A percentile compares a stretch with the other conserved stretches of the same genome.
Conservation (phyloP, 2,113 vertebrate genomes). For the Pseudorectes ferrugineus region DNA sequence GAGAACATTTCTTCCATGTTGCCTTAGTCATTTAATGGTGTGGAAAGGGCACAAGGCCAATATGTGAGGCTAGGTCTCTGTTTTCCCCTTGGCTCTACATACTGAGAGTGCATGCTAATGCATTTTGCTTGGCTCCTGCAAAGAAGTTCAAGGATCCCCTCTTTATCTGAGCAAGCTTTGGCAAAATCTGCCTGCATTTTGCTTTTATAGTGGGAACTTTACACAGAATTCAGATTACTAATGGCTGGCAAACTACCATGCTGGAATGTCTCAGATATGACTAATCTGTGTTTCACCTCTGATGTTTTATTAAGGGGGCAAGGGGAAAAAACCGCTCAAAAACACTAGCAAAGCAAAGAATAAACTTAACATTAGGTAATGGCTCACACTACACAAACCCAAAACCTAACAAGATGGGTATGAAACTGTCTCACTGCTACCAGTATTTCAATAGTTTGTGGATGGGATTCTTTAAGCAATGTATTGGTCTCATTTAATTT, state of each 20-base stretch:
- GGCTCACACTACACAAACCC: background rate
- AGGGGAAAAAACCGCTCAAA: accelerated
- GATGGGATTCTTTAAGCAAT: background rate
- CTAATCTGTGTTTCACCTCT: background rate
- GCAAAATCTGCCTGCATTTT: background rate
- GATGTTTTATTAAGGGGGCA: background rate
- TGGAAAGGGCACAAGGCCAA: background rate
- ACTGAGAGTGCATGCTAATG: background rate
- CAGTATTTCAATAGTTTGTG: background rate
- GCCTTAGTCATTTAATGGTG: background rate
- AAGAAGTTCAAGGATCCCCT: background rate
- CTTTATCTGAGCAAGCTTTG: conserved; percentile 12
- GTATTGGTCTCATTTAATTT: background rate
- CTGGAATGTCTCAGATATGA: background rate
- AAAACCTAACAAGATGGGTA: background rate
- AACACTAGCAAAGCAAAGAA: background rate
- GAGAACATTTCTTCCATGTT: background rate
- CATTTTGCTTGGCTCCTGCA: conserved; percentile 35
- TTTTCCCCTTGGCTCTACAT: background rate
- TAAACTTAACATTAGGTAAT: background rate
- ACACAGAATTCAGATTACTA: background rate
- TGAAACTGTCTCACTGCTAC: background rate
- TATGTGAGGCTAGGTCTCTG: background rate
- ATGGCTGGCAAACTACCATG: background rate
- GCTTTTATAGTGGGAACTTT: background rate